A percentile compares a stretch with the other conserved stretches of the same genome.
Evolutionary conservation across 2,113 vertebrate species (phyloP).

Genomic region (Nestor notabilis): DNA sequence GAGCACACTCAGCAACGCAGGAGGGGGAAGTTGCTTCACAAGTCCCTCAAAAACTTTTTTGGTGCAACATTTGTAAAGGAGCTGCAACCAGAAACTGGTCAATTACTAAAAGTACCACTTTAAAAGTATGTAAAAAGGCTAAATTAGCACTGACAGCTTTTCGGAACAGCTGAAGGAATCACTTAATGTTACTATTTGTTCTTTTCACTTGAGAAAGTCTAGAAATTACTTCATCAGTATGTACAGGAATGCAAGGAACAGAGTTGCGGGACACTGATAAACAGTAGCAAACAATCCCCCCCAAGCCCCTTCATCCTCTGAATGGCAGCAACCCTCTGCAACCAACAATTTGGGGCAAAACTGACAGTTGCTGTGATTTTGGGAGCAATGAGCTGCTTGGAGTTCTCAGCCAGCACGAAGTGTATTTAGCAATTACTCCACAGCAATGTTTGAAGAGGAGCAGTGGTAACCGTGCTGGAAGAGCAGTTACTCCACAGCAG

Average conservation of each 20-base stretch:
- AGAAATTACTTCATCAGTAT: neutral
- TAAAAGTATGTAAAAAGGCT: neutral
- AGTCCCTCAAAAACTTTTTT: constrained; percentile 51
- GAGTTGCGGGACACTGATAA: neutral
- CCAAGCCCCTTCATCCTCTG: neutral
- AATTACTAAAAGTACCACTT: neutral
- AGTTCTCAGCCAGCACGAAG: neutral
- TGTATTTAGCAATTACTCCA: neutral
- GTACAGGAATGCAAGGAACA: neutral
- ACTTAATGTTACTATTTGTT: neutral
- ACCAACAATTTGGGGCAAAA: neutral
- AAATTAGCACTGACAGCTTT: neutral
- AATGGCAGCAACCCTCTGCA: neutral
- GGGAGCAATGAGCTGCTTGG: neutral
- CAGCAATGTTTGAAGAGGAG: constrained; percentile 15
- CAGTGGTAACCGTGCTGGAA: neutral
- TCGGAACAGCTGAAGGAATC: neutral
- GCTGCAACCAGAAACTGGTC: neutral
- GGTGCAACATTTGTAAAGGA: neutral
- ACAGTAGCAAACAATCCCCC: neutral
- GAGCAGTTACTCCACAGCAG: constrained; percentile 34
- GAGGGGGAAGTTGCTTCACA: neutral
- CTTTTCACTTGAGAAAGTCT: neutral
- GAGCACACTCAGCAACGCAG: neutral
- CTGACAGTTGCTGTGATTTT: neutral